Evolutionary conservation across 1,140 invertebrate genomes (phyloP), one percentile per base, ranked within the genome.

Genomic region (Hyles vespertilio): DNA sequence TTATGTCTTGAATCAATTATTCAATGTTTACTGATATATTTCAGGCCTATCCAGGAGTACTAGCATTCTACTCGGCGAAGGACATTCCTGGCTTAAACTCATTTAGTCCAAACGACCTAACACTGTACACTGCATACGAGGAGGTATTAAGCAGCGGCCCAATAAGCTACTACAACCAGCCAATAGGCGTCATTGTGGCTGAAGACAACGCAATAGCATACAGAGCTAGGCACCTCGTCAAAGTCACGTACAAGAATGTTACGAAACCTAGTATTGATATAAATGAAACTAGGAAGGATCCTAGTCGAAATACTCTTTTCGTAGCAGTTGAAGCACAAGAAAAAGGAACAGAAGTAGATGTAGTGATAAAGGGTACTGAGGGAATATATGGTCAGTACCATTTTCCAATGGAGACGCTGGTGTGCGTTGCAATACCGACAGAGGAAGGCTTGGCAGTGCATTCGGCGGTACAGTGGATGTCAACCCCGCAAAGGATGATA

Each of bases 21-120:
- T 40, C 36, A 5, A 40, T 40, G 36, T 5, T 0, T 5, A 40
- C 36, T 5, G 8, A 40, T 40, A 40, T 40, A 40, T 40, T 40
- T 40, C 73, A 93, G 86, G 84, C 87, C 62, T 80, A 93, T 45
- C 88, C 91, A 43, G 95, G 95, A 32, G 94, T 96, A 5, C 69
- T 94, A 2, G 92, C 91, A 2, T 94, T 95, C 69, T 92, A 92
- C 64, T 90, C 91, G 11, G 93, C 92, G 2, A 92, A 92, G 68
- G 95, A 96, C 79, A 91, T 97, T 40, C 94, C 94, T 0, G 95
- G 95, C 6, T 74, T 84, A 50, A 96, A 96, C 74, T 75, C 84
- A 1, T 93, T 91, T 51, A 87, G 80, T 7, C 66, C 81, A 3
- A 63, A 50, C 0, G 40, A 66, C 0, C 55, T 58, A 59, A 34